Conservation (phyloP, 1,140 invertebrate species). For the Sitobion miscanthi region DNA sequence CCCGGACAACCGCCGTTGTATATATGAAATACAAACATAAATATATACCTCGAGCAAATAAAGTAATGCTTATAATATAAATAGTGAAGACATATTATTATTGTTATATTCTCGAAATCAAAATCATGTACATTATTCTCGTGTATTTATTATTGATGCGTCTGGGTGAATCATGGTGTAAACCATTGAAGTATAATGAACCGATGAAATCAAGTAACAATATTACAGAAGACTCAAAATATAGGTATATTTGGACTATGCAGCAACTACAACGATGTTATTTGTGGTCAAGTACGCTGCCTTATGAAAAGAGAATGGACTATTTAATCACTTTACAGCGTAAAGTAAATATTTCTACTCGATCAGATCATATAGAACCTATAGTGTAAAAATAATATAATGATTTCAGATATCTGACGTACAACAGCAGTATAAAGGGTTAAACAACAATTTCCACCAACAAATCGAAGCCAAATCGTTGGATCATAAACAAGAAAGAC, state of each 20-base stretch:
- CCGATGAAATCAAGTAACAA: neutral
- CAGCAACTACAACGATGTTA: neutral
- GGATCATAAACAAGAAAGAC: neutral
- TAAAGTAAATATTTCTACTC: neutral
- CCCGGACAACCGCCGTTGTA: neutral
- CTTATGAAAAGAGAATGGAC: neutral
- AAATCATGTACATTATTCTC: neutral
- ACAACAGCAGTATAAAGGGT: neutral
- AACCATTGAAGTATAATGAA: neutral
- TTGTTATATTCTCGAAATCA: too few relatives aligned
- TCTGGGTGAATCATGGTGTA: neutral
- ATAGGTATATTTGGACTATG: neutral
- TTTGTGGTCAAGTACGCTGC: neutral
- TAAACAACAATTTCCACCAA: neutral
- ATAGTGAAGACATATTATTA: too few relatives aligned
- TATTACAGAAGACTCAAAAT: neutral
- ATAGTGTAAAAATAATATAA: neutral
- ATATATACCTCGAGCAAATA: too few relatives aligned
- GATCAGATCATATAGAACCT: too few relatives aligned
- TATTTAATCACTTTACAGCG: neutral
- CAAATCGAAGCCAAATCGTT: neutral
- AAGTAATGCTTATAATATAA: too few relatives aligned
- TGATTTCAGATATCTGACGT: neutral
- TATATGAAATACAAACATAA: neutral
- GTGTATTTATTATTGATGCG: neutral